Base-by-base conservation (phyloP, 2,113 vertebrate genomes). In the Heterotilapia buettikoferi region DNA sequence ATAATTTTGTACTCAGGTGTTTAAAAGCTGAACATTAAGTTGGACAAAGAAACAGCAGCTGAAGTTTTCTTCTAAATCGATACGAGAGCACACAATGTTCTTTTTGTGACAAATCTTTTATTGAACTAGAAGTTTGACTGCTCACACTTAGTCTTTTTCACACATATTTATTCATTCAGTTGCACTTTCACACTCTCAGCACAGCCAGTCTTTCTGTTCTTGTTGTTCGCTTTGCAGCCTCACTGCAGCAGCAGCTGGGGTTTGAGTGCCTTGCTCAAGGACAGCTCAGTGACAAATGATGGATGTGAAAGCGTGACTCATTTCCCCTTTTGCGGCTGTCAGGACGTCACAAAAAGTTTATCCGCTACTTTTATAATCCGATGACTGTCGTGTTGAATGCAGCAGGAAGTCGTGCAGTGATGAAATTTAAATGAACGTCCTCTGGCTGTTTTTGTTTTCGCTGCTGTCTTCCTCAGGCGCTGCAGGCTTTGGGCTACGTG, bases 401-500 rank as follows among this genome's bases (percentile, higher is more conserved):
- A 31, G 45, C 45, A 78, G 26, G 9, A 78, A 31, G 24, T 52
- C 10, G 26, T 52, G 45, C 11, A 4, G 29, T 54, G 76, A 33
- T 54, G 19, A 54, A 54, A 80, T 80, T 78, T n/a, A 78, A 52
- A 78, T 8, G 45, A 78, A 33, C 4, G 18, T 29, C 45, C 45
- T 53, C 10, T 31, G 59, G 45, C n/a, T 59, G 31, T 61, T 8
- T 7, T 8, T 52, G 18, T 47, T 6, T 52, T 12, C 4, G 2
- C 45, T 21, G 43, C 80, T 6, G 5, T 54, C 43, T 53, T 86
- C 82, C 61, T 59, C 94, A 99, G 98, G 98, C 98, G 56, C 96
- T 99, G 91, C 98, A 99, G 95, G 97, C 98, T 1, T 98, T 99
- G 97, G 98, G 98, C 8, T 98, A 97, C 84, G 97, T 98, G 86